Base-by-base conservation (phyloP, 2,888 invertebrate genomes). In the Chrysomela aeneicollis region DNA sequence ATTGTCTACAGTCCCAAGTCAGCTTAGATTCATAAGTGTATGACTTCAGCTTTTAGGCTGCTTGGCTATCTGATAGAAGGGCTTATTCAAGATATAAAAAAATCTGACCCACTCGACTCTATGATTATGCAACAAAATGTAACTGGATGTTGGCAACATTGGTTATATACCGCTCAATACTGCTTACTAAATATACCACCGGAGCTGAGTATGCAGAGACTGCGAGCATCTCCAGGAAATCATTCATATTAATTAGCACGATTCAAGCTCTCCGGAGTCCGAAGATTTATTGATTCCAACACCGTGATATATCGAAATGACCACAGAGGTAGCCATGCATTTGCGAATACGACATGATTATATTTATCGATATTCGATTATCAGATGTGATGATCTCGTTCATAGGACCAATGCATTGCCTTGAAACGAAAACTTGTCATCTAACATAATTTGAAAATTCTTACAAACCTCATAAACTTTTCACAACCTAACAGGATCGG, bases 161-260 rank as follows among this genome's bases (percentile, higher is more conserved):
- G 42, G 15, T n/a, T 42, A 15, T 4, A 42, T n/a, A 1, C 15
- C n/a, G 4, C 42, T 42, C 35, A 9, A 35, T 35, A 12, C 35
- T 35, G 35, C 35, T 35, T 35, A 35, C 35, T 35, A 42, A 15
- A 42, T 42, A 42, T 42, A 42, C 42, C 42, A 42, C 42, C 42
- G n/a, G 42, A 15, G 15, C 42, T n/a, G 42, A 42, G 42, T 15
- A 42, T 42, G 42, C 42, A 42, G 10, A 3, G 42, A 35, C 9
- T 10, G 26, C 26, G 26, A 35, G 35, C 8, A 42, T 42, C 42
- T 42, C 42, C 42, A 42, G 42, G 42, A 42, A 42, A 42, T 42
- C 42, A 42, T 42, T 42, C 42, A 42, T 42, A 42, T 42, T 42
- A 42, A 42, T 42, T 42, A 42, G 42, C 15, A 42, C 42, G 42